Conservation (phyloP, 2,888 invertebrate genomes). For the Cryptus viduatorius region DNA sequence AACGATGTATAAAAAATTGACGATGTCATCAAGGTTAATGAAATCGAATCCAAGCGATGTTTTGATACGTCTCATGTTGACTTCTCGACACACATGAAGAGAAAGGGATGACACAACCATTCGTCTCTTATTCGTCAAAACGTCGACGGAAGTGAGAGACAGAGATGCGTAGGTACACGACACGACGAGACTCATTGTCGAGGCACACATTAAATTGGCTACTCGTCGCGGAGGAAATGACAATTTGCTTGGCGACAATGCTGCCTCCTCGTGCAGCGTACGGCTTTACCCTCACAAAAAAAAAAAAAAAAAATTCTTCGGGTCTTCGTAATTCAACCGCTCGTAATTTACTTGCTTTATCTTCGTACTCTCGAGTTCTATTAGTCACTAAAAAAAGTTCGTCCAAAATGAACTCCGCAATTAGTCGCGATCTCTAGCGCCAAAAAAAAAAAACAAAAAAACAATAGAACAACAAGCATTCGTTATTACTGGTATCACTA, state of each 20-base stretch:
- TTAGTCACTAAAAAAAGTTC: conserved; percentile 19
- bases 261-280: conserved; percentile 42
- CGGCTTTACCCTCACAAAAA: conserved; percentile 5
- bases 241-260: conserved; percentile 63
- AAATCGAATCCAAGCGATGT: too few relatives aligned
- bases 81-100: too few relatives aligned
- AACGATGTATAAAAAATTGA: too few relatives aligned
- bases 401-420: conserved; percentile 48
- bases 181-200: conserved; percentile 60
- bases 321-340: not conserved
- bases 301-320: conserved; percentile 35
- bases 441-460: conserved; percentile 8
- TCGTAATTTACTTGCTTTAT: not conserved
- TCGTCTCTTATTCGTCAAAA: not conserved
- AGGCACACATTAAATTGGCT: conserved; percentile 67
- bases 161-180: conserved; percentile 35
- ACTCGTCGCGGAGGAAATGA: conserved; percentile 67
- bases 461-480: not conserved
- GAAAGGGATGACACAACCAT: too few relatives aligned
- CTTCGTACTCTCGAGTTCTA: conserved; percentile 18
- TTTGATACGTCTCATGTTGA: too few relatives aligned
- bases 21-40: too few relatives aligned
- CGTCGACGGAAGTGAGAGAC: conserved; percentile 54
- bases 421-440: conserved; percentile 39
- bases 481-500: not conserved